Percentiles rank a stretch among this genome's conserved stretches.
Conservation (phyloP, 2,888 invertebrate species). For the Petrolisthes cinctipes region DNA sequence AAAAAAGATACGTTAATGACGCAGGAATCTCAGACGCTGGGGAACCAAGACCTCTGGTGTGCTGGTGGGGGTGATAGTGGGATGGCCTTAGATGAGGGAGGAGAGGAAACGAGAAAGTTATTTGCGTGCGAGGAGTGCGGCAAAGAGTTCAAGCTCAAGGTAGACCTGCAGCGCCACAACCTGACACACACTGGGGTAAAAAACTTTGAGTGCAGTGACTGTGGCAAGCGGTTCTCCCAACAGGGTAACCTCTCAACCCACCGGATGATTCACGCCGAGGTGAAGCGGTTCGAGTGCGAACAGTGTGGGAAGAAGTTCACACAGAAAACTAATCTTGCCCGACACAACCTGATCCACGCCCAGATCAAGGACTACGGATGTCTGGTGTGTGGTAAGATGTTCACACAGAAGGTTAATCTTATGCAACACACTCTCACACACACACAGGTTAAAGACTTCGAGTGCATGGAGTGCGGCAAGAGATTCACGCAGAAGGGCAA, state of each 20-base stretch:
- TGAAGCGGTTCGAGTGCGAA: neutral
- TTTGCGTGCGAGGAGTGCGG: no score
- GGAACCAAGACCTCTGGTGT: no score
- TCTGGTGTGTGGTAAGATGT: neutral
- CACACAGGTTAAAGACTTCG: neutral
- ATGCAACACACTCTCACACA: neutral
- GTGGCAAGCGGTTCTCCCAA: no score
- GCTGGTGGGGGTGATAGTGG: no score
- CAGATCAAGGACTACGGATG: neutral
- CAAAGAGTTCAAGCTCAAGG: no score
- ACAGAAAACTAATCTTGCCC: neutral
- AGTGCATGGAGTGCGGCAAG: constrained; percentile 2
- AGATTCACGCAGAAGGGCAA: neutral
- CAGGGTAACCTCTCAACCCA: neutral
- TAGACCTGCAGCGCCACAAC: no score
- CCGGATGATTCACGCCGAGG: neutral
- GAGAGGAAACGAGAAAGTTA: no score
- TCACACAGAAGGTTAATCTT: constrained; percentile 4
- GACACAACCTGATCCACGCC: neutral
- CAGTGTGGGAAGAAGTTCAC: neutral
- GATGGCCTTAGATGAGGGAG: no score
- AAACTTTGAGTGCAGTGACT: no score
- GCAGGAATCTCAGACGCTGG: no score
- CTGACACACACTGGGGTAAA: no score
- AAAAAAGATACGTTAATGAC: no score